These are phyloP conservation scores for Ophthalmolycus amberensis DNA, from an alignment of 2,113 vertebrate genomes.

Conservation along the genomic window DNA sequence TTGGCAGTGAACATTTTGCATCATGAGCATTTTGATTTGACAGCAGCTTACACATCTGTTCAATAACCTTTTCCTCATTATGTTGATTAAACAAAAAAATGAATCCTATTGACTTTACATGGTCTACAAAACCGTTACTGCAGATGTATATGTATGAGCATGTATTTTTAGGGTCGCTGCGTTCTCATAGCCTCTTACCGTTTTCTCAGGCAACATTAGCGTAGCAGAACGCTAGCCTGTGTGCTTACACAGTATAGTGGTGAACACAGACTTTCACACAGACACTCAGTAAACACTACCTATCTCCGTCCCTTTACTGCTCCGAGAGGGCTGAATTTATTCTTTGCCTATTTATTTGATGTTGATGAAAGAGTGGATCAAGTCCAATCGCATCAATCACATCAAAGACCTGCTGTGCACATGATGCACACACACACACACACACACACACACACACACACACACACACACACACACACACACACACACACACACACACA, in stretches of 20 bases:
- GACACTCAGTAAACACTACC: constrained; percentile 24
- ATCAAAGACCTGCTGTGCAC: constrained; percentile 66
- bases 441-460: constrained; percentile 14
- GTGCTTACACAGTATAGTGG: neutral
- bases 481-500: too few species aligned
- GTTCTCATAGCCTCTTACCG: neutral
- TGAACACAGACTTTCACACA: constrained; percentile 19
- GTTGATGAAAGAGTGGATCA: constrained; percentile 73
- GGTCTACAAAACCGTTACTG: neutral
- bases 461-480: constrained; percentile 14
- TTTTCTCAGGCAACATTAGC: constrained; percentile 9
- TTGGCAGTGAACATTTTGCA: neutral
- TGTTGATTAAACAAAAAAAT: constrained; percentile 4
- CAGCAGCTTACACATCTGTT: constrained; percentile 12
- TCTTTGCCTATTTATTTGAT: constrained; percentile 67
- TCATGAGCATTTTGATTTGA: neutral
- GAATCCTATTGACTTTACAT: neutral
- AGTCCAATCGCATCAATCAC: constrained; percentile 69
- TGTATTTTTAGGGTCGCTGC: neutral
- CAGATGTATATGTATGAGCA: neutral
- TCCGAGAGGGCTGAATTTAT: constrained; percentile 42
- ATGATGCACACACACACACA: constrained; percentile 9
- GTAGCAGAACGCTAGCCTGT: neutral
- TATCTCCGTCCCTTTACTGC: constrained; percentile 27
- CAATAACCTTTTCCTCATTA: neutral